Percentiles rank a stretch among this genome's conserved stretches.
Conservation (phyloP, 2,888 invertebrate species). For the Phengaris alcon region DNA sequence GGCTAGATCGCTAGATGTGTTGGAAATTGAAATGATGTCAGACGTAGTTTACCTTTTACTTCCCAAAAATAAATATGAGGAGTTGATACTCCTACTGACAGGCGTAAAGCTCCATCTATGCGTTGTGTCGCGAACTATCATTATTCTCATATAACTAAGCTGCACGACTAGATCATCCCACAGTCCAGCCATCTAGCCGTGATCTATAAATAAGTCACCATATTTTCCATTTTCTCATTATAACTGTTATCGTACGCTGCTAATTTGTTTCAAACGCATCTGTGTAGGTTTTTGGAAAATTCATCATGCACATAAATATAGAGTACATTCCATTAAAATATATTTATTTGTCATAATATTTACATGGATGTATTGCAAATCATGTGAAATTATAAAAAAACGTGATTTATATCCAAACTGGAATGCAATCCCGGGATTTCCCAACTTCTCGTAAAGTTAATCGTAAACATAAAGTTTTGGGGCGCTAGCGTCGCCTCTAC, state of each 20-base stretch:
- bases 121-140: slow-evolving; percentile 11
- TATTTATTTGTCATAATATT: not conserved
- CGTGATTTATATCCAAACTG: not conserved
- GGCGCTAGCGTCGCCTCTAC: slow-evolving; percentile 61
- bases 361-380: too few relatives aligned
- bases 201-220: slow-evolving; percentile 7
- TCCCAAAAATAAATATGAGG: slow-evolving; percentile 67
- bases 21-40: slow-evolving; percentile 46
- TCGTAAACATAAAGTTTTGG: slow-evolving; percentile 46
- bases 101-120: slow-evolving; percentile 44
- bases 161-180: slow-evolving; percentile 7
- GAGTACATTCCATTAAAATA: not conserved
- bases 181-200: slow-evolving; percentile 27
- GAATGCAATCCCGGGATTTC: slow-evolving; percentile 22
- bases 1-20: slow-evolving; percentile 20
- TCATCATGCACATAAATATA: not conserved
- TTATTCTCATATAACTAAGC: not conserved
- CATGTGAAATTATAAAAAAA: not conserved
- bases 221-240: slow-evolving; percentile 20
- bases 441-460: slow-evolving; percentile 34
- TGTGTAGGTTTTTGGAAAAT: slow-evolving; percentile 11
- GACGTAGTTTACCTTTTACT: slow-evolving; percentile 54
- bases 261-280: not conserved
- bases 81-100: slow-evolving; percentile 29
- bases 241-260: not conserved